Evolutionary conservation across 2,113 vertebrate species (phyloP).

Genomic region (Fregetta grallaria): DNA sequence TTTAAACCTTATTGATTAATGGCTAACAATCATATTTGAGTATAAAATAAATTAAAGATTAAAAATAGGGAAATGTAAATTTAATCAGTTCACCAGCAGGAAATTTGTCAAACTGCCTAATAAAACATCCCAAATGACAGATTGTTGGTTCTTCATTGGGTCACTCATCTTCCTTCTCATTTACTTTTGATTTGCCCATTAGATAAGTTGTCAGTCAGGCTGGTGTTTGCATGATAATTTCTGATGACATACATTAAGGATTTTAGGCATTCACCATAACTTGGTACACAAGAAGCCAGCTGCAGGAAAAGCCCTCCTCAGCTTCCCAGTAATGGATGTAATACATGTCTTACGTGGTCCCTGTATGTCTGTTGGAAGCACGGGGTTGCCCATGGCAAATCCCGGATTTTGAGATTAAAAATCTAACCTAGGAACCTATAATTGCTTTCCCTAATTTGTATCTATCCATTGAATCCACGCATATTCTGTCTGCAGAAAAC

Average conservation of each 20-base stretch:
- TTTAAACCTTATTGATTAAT: constrained; percentile 40
- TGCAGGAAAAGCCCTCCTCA: neutral
- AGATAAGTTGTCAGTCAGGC: neutral
- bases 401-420: neutral
- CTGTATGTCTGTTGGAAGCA: neutral
- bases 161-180: neutral
- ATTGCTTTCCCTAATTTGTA: neutral
- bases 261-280: neutral
- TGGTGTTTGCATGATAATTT: neutral
- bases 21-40: constrained; percentile 3
- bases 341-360: neutral
- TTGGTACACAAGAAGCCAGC: neutral
- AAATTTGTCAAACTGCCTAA: constrained; percentile 30
- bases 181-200: neutral
- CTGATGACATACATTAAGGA: neutral
- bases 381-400: neutral
- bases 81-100: neutral
- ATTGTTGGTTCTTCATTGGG: neutral
- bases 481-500: neutral
- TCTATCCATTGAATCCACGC: neutral
- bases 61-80: constrained; percentile 24
- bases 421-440: neutral
- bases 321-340: neutral
- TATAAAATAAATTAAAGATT: constrained; percentile 46
- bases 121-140: constrained; percentile 21